phyloP scores from a whole-genome alignment of 1,140 invertebrate genomes.

The Thaumetopoea pityocampa region DNA sequence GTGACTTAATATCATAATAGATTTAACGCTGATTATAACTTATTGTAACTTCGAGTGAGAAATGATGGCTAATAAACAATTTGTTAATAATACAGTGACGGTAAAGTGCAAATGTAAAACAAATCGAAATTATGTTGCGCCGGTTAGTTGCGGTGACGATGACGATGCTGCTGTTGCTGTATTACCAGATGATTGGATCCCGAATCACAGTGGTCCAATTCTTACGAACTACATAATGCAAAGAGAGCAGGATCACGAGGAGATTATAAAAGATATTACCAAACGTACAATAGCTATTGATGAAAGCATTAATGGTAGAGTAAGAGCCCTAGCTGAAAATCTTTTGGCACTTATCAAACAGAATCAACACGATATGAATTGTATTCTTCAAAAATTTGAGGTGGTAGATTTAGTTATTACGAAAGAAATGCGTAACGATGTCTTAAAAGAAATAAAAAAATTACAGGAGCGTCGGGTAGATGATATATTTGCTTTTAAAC shows the following conservation, averaged over 20 bases:
- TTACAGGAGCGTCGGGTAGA: constrained; percentile 27
- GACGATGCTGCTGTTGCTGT: constrained; percentile 38
- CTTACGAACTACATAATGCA: constrained; percentile 47
- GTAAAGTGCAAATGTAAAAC: no score
- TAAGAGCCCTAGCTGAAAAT: constrained; percentile 37
- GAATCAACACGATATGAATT: constrained; percentile 39
- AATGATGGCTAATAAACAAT: no score
- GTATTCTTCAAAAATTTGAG: constrained; percentile 24
- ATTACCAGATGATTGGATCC: constrained; percentile 41
- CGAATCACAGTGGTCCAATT: constrained; percentile 33
- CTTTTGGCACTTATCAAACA: constrained; percentile 38
- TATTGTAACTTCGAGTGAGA: no score
- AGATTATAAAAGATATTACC: constrained; percentile 22
- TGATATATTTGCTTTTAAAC: constrained; percentile 35
- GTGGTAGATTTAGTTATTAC: constrained; percentile 9
- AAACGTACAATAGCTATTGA: constrained; percentile 30
- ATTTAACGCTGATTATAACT: no score
- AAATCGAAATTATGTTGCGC: no score
- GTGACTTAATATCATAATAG: no score
- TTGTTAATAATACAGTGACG: no score
- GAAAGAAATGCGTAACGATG: constrained; percentile 23
- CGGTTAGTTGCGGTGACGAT: constrained; percentile 37
- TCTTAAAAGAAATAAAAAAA: constrained; percentile 28
- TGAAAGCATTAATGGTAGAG: constrained; percentile 34
- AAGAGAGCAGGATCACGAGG: constrained; percentile 35